A percentile compares a stretch with the other conserved stretches of the same genome.
These are phyloP conservation scores for Ernsta delagoae DNA, from an alignment of 2,888 invertebrate species.

Conservation along the genomic window DNA sequence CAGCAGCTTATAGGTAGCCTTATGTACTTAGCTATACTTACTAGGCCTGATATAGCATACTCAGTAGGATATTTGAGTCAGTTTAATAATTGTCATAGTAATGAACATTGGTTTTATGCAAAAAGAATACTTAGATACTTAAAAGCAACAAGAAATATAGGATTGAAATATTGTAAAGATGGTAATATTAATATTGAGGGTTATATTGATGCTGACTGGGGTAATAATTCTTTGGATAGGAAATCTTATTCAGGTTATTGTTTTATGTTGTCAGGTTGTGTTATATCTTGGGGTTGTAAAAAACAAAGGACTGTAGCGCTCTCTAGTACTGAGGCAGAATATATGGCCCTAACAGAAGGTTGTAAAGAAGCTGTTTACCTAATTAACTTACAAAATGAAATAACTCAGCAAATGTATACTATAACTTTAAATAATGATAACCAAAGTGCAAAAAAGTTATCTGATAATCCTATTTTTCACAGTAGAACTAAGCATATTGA, in stretches of 20 bases:
- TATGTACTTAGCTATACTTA: background rate
- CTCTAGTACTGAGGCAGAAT: background rate
- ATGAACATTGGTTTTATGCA: slow-evolving; percentile 1
- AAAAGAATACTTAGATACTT: background rate
- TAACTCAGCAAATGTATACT: background rate
- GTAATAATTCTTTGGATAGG: background rate
- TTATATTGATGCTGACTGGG: slow-evolving; percentile 2
- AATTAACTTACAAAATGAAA: background rate
- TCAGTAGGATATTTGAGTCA: background rate
- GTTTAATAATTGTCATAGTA: background rate
- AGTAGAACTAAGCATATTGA: slow-evolving; percentile 2
- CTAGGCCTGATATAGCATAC: background rate
- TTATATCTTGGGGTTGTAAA: background rate
- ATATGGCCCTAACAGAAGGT: background rate
- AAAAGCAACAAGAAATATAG: background rate
- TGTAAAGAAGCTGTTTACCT: slow-evolving; percentile 1
- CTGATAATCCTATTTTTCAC: background rate
- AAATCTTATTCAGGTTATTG: slow-evolving; percentile 1
- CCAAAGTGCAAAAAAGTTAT: background rate
- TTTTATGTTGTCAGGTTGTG: background rate
- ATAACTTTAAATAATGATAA: background rate
- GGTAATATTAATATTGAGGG: background rate
- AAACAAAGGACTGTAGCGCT: background rate
- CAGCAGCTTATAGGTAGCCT: background rate
- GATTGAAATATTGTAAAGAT: background rate